Evolutionary conservation across 30 jellyfish, hydroid and myxozoan genomes (phyloP).

Genomic region (Aurelia sp.): DNA sequence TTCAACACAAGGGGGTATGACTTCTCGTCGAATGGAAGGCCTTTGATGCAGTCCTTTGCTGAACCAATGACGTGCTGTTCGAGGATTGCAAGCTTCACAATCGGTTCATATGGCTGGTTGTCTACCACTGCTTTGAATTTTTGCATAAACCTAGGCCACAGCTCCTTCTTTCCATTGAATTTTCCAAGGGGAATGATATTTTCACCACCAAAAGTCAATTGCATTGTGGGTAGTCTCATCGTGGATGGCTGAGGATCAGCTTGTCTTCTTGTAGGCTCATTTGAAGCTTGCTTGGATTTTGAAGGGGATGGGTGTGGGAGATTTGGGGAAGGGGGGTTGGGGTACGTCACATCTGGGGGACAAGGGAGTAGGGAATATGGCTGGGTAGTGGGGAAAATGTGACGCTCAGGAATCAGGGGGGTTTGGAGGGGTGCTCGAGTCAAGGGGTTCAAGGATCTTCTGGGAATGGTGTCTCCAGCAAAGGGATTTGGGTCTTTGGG

Average conservation of each 20-base stretch:
- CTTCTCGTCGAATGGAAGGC: conserved; percentile 32
- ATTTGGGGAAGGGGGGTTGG: no score
- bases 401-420: conserved; percentile 30
- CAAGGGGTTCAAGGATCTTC: background rate
- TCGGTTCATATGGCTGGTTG: conserved; percentile 32
- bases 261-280: no score
- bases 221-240: no score
- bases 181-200: conserved; percentile 9
- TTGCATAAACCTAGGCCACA: conserved; percentile 27
- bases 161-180: conserved; percentile 25
- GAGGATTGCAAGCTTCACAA: conserved; percentile 45
- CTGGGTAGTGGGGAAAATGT: background rate
- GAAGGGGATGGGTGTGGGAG: no score
- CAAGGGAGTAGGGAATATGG: background rate
- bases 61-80: conserved; percentile 36
- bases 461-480: background rate
- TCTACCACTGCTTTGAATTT: conserved; percentile 43
- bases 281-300: no score
- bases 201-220: no score
- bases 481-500: no score
- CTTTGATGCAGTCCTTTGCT: conserved; percentile 46
- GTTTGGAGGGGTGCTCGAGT: conserved; percentile 41
- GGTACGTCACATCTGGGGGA: background rate
- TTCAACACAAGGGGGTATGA: conserved; percentile 29
- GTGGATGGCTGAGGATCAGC: no score